Percentiles rank a stretch among this genome's conserved stretches.
These are phyloP conservation scores for Chorisops tibialis DNA, from an alignment of 2,888 invertebrate genomes.

Conservation along the genomic window DNA sequence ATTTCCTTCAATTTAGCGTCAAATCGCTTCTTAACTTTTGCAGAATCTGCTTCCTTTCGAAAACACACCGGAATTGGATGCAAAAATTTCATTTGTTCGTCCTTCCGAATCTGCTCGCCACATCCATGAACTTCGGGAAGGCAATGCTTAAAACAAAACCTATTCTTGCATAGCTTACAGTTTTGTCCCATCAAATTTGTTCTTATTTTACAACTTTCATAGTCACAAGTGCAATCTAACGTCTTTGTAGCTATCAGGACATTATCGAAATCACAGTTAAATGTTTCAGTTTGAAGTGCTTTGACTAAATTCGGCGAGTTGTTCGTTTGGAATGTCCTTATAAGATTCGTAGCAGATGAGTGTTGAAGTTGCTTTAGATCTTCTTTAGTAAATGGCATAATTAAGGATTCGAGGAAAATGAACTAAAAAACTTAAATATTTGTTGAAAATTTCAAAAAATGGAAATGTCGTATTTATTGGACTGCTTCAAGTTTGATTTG, in stretches of 20 bases:
- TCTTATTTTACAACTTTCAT: slow-evolving; percentile 50
- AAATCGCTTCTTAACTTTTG: neutral
- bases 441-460: no score
- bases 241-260: slow-evolving; percentile 54
- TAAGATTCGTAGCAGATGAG: neutral
- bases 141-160: slow-evolving; percentile 58
- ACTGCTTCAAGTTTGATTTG: no score
- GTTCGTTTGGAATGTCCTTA: neutral
- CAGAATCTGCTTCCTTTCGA: neutral
- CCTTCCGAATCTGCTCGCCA: slow-evolving; percentile 46
- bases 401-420: neutral
- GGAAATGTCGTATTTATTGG: no score
- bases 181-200: slow-evolving; percentile 39
- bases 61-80: neutral
- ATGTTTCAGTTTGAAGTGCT: slow-evolving; percentile 1
- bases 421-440: neutral
- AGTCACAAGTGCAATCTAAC: slow-evolving; percentile 54
- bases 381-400: no score
- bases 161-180: slow-evolving; percentile 51
- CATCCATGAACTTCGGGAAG: slow-evolving; percentile 63
- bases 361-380: no score
- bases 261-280: slow-evolving; percentile 47
- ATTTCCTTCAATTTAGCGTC: neutral
- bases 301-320: neutral
- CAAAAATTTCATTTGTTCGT: neutral